Conservation (phyloP, 2,888 invertebrate genomes). For the Chymomyza procnemis region DNA sequence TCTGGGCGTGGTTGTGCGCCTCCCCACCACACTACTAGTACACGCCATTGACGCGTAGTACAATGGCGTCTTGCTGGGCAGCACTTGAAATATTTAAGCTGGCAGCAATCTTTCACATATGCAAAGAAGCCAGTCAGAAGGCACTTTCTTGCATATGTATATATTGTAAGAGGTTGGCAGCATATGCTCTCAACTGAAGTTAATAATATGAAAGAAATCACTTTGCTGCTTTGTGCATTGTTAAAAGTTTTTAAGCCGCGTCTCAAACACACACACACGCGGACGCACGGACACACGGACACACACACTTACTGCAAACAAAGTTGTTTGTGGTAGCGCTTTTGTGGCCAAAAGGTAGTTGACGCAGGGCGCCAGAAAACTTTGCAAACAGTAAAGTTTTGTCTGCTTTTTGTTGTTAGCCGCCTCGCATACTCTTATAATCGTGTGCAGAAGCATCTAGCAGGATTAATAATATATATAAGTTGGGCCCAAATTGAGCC, state of each 20-base stretch:
- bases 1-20: constrained; percentile 12
- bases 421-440: not conserved
- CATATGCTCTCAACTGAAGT: constrained; percentile 67
- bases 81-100: constrained; percentile 25
- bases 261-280: constrained; percentile 55
- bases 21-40: too few species aligned
- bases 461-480: too few species aligned
- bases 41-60: not conserved
- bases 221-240: constrained; percentile 75
- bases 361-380: constrained; percentile 49
- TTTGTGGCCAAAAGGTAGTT: constrained; percentile 55
- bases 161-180: not conserved
- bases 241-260: constrained; percentile 74
- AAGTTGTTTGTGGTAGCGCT: constrained; percentile 72
- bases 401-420: not conserved
- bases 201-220: constrained; percentile 75
- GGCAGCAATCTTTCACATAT: constrained; percentile 9
- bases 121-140: not conserved
- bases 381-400: constrained; percentile 66
- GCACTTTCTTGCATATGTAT: not conserved
- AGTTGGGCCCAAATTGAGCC: too few species aligned
- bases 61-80: constrained; percentile 1
- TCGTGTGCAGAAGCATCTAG: not conserved
- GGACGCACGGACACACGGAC: constrained; percentile 21
- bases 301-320: constrained; percentile 61